Conservation (phyloP, 2,113 vertebrate species). For the Myanophis thanlyinensis region DNA sequence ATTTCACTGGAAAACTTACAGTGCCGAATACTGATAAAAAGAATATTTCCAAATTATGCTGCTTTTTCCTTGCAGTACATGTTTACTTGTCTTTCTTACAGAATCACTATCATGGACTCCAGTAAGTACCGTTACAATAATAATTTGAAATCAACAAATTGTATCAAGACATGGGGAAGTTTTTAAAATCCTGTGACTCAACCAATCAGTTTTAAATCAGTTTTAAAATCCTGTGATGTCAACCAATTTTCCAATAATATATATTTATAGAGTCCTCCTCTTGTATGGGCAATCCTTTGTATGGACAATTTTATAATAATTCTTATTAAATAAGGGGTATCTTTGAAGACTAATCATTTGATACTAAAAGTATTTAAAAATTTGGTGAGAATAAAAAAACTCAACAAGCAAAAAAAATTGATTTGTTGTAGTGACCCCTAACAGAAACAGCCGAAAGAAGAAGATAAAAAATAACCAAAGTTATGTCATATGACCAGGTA, state of each 20-base stretch:
- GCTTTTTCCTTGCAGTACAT: constrained; percentile 26
- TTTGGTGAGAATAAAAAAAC: neutral
- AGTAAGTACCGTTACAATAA: neutral
- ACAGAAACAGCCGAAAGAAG: too few relatives aligned
- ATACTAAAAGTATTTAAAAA: neutral
- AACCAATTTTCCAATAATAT: constrained; percentile 36
- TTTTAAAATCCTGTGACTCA: constrained; percentile 28
- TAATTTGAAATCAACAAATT: constrained; percentile 36
- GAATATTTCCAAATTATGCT: constrained; percentile 32
- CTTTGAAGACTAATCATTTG: neutral
- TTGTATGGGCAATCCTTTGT: neutral
- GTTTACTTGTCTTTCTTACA: constrained; percentile 42
- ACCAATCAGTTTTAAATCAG: constrained; percentile 37
- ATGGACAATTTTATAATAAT: neutral
- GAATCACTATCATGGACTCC: neutral
- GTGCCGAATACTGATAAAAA: constrained; percentile 27
- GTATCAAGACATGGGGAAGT: constrained; percentile 21
- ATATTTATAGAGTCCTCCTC: constrained; percentile 28
- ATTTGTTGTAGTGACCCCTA: too few relatives aligned
- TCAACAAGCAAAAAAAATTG: too few relatives aligned
- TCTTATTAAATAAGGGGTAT: neutral
- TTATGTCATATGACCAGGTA: neutral
- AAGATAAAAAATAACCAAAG: neutral
- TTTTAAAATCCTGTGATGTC: constrained; percentile 26
- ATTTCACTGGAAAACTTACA: constrained; percentile 37